Percentiles rank a stretch among this genome's conserved stretches.
Evolutionary conservation across 1,140 invertebrate species (phyloP).

Genomic region (Aphaenogaster rudis): DNA sequence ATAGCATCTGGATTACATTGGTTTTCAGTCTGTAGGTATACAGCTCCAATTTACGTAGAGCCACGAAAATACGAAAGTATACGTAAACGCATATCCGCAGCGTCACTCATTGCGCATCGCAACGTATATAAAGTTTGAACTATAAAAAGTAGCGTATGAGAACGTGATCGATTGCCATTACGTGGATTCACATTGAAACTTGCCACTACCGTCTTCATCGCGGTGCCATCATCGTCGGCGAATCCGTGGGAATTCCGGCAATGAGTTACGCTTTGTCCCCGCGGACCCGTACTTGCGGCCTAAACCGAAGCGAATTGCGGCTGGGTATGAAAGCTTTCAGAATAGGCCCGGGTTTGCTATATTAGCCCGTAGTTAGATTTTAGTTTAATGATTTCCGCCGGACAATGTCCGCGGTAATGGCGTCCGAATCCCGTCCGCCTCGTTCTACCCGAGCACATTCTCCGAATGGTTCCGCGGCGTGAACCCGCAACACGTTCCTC

Average conservation of each 20-base stretch:
- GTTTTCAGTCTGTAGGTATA: not conserved
- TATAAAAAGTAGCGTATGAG: not conserved
- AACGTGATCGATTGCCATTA: not conserved
- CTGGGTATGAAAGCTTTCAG: conserved; percentile 78
- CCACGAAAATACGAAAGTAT: not conserved
- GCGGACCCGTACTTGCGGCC: conserved; percentile 56
- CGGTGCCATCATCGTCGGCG: conserved; percentile 36
- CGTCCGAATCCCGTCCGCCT: conserved; percentile 74
- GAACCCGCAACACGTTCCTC: conserved; percentile 74
- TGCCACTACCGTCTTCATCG: conserved; percentile 26
- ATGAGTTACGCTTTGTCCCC: conserved; percentile 65
- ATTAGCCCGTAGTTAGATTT: conserved; percentile 82
- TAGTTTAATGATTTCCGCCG: conserved; percentile 84
- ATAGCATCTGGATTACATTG: conserved; percentile 22
- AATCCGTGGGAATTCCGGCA: conserved; percentile 55
- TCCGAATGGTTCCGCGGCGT: conserved; percentile 76
- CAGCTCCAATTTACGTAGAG: not conserved
- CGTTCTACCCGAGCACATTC: conserved; percentile 76
- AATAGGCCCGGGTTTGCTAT: conserved; percentile 76
- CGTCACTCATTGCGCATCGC: not conserved
- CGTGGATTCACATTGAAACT: not conserved
- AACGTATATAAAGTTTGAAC: not conserved
- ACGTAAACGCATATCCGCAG: not conserved
- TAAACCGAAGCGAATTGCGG: conserved; percentile 74
- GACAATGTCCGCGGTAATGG: conserved; percentile 81